Evolutionary conservation across 2,888 invertebrate species (phyloP).

Genomic region (Leptinotarsa rubiginosa): DNA sequence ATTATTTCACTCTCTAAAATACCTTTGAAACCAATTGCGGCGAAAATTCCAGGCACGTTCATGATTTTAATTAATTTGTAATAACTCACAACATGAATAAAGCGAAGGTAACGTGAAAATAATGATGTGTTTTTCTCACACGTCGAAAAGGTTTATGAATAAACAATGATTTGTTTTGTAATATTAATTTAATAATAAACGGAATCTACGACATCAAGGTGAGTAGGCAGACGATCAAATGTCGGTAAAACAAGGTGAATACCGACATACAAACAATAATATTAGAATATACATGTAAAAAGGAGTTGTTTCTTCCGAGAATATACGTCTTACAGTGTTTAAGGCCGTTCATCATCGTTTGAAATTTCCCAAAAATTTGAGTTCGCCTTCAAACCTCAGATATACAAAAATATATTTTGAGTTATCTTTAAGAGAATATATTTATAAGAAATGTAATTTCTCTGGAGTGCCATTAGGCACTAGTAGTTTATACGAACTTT

Average conservation of each 20-base stretch:
- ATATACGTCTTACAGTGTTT: no score
- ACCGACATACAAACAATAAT: background rate
- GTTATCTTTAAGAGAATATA: no score
- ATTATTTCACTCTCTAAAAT: no score
- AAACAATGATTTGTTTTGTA: conserved; percentile 11
- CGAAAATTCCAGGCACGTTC: background rate
- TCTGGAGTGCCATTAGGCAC: no score
- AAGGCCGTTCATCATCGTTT: no score
- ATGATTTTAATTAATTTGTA: conserved; percentile 4
- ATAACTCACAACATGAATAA: conserved; percentile 11
- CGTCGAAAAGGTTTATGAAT: background rate
- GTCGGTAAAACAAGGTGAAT: background rate
- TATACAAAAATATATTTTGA: no score
- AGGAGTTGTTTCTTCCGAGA: no score
- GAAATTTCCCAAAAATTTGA: no score
- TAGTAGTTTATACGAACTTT: no score
- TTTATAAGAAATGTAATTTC: no score
- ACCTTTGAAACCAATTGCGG: background rate
- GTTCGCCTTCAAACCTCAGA: no score
- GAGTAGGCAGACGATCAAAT: background rate
- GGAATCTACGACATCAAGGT: conserved; percentile 1
- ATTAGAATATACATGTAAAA: background rate
- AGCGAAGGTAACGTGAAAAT: conserved; percentile 14
- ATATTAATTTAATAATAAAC: background rate
- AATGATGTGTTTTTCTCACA: conserved; percentile 2